Conservation (phyloP, 2,113 vertebrate species). For the Saccopteryx leptura region DNA sequence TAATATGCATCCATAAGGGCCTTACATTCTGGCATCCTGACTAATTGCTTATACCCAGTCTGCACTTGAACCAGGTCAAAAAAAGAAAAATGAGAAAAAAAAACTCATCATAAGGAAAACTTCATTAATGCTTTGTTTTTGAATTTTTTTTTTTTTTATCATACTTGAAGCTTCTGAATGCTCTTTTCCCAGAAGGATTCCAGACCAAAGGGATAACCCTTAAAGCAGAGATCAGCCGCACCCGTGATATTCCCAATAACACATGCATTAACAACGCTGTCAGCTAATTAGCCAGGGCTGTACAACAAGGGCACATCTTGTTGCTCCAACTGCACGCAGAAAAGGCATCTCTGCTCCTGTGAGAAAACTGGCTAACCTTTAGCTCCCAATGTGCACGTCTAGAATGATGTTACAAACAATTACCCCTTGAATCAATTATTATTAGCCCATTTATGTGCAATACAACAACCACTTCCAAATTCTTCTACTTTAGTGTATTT, state of each 20-base stretch:
- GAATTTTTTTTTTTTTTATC: neutral
- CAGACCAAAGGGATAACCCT: slow-evolving; percentile 12
- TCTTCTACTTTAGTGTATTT: slow-evolving; percentile 5
- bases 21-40: slow-evolving; percentile 50
- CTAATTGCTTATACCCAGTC: slow-evolving; percentile 68
- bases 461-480: slow-evolving; percentile 5
- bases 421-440: slow-evolving; percentile 68
- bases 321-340: slow-evolving; percentile 1
- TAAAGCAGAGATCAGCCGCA: slow-evolving; percentile 43
- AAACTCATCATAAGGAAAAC: neutral
- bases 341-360: slow-evolving; percentile 39
- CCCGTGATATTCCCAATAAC: slow-evolving; percentile 37
- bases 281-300: slow-evolving; percentile 59
- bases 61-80: slow-evolving; percentile 7
- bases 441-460: slow-evolving; percentile 39
- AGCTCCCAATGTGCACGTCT: slow-evolving; percentile 57
- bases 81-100: neutral
- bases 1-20: slow-evolving; percentile 53
- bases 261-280: neutral
- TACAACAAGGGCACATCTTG: neutral
- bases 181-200: slow-evolving; percentile 38
- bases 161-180: slow-evolving; percentile 47
- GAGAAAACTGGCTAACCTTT: slow-evolving; percentile 74
- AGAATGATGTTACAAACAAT: slow-evolving; percentile 72
- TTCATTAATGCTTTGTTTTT: slow-evolving; percentile 41